phyloP scores from a whole-genome alignment of 2,797 vertebrate species.

The Pipistrellus pipistrellus region DNA sequence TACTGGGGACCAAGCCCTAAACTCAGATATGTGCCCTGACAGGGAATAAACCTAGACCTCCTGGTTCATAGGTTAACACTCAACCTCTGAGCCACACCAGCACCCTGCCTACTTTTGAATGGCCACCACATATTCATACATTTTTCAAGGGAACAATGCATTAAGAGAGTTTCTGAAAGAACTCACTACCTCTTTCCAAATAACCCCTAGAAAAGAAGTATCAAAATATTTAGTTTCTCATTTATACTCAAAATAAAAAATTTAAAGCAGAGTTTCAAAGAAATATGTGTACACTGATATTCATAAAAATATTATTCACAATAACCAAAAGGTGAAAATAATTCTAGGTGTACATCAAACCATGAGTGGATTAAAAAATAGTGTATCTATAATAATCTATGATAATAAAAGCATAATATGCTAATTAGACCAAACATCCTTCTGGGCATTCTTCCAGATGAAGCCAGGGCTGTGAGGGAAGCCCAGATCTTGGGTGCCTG shows the following conservation, averaged over 20 bases:
- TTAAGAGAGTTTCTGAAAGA: background rate
- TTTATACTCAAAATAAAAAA: background rate
- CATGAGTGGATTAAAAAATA: background rate
- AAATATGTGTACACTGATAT: background rate
- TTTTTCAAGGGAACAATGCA: constrained; percentile 46
- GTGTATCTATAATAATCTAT: background rate
- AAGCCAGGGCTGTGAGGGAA: too few species aligned
- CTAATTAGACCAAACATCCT: too few species aligned
- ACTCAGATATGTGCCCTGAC: too few species aligned
- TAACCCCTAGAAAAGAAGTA: background rate
- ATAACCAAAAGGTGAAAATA: background rate
- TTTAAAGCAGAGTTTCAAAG: background rate
- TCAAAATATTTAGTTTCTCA: background rate
- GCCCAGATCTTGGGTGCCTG: too few species aligned
- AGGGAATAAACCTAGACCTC: too few species aligned
- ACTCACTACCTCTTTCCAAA: background rate
- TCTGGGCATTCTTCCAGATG: too few species aligned
- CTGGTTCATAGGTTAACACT: too few species aligned
- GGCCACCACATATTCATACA: background rate
- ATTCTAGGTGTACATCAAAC: background rate
- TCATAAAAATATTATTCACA: background rate
- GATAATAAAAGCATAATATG: too few species aligned
- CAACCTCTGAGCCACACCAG: too few species aligned
- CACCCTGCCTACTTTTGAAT: background rate
- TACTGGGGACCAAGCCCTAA: too few species aligned